Evolutionary conservation across 2,888 invertebrate genomes (phyloP).

Genomic region (Phlogophora meticulosa): DNA sequence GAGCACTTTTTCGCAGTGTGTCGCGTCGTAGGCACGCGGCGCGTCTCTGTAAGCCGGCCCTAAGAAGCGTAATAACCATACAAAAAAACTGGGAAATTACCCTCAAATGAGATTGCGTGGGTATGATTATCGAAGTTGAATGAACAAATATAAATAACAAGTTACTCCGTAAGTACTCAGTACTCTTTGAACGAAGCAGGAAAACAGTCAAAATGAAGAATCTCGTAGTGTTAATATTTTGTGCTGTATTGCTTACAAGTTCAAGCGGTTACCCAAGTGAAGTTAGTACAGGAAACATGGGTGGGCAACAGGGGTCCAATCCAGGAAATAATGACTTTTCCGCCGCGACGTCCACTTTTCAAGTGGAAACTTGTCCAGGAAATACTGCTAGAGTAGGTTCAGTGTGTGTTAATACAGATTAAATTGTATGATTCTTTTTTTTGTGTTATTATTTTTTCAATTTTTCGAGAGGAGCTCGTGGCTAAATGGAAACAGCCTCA

Average conservation of each 20-base stretch:
- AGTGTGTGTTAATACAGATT: background rate
- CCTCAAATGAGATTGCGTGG: background rate
- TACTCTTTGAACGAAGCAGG: background rate
- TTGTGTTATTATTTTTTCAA: no score
- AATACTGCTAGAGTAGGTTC: conserved; percentile 8
- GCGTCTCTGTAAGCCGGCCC: no score
- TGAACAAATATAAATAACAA: conserved; percentile 1
- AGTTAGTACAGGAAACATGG: background rate
- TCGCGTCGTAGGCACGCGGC: no score
- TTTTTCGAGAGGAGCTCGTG: no score
- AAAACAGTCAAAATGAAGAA: background rate
- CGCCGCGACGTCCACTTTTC: background rate
- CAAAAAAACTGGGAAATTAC: conserved; percentile 10
- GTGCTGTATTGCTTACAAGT: background rate
- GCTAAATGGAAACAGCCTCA: no score
- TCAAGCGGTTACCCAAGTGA: background rate
- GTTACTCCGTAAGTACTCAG: background rate
- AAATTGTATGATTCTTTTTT: no score
- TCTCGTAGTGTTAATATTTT: background rate
- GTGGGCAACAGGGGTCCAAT: background rate
- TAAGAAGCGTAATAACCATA: background rate
- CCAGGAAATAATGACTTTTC: background rate
- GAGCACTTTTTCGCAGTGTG: no score
- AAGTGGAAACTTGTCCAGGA: conserved; percentile 7
- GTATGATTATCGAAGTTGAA: background rate